phyloP scores from a whole-genome alignment of 1,140 invertebrate genomes.

The Bicyclus anynana region DNA sequence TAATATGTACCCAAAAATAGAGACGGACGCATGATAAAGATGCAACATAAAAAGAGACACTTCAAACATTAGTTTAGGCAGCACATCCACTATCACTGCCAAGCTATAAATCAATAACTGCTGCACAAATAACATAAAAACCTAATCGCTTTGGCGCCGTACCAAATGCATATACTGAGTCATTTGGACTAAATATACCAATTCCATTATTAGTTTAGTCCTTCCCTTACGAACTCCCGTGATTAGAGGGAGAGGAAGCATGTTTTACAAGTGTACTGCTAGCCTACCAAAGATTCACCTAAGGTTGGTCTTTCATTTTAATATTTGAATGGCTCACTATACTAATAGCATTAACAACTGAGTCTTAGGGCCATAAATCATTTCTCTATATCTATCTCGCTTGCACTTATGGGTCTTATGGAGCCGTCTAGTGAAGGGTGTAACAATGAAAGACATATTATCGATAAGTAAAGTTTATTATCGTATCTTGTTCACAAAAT shows the following conservation, averaged over 20 bases:
- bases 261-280: too few relatives aligned
- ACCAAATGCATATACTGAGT: slow-evolving; percentile 41
- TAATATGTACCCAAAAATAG: background rate
- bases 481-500: too few relatives aligned
- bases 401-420: too few relatives aligned
- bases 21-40: background rate
- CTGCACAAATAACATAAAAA: slow-evolving; percentile 22
- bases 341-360: too few relatives aligned
- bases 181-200: slow-evolving; percentile 28
- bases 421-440: too few relatives aligned
- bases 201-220: slow-evolving; percentile 17
- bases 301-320: too few relatives aligned
- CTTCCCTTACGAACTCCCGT: background rate
- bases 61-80: background rate
- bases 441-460: too few relatives aligned
- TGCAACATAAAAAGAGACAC: background rate
- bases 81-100: slow-evolving; percentile 7
- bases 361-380: too few relatives aligned
- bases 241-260: background rate
- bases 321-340: too few relatives aligned
- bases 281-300: too few relatives aligned
- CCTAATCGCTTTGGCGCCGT: slow-evolving; percentile 27
- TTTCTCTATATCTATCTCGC: too few relatives aligned
- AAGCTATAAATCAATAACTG: slow-evolving; percentile 24
- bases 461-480: too few relatives aligned